Base-by-base conservation (phyloP, 2,113 vertebrate species). In the Barbus barbus region DNA sequence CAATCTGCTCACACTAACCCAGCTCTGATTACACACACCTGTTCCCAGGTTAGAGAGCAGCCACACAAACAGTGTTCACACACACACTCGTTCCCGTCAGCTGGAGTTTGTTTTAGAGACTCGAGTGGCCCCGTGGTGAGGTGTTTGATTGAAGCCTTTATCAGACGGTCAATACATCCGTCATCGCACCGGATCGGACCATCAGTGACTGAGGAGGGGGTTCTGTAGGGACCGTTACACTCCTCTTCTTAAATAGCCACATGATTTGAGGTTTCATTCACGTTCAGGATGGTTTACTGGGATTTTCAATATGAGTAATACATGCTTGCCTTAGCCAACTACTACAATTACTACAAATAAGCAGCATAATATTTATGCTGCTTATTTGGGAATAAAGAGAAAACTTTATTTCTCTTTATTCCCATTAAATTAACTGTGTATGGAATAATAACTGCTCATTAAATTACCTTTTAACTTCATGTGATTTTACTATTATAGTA, bases 51-150 rank as follows among this genome's bases (percentile, higher is more conserved):
- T 74, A 67, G 53, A 60, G 81, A 13, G 69, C 72, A 77, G 31
- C 38, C 53, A 81, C 72, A 84, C 41, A 81, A 31, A 84, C 60
- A 85, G 51, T 81, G 61, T 78, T 78, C 31, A 78, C 72, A 86
- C 80, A 86, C 76, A 83, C 61, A 85, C 69, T 76, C 14, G 16
- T 28, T 33, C 31, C 20, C 26, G 20, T 78, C 48, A 67, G 51
- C 67, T 60, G 18, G 56, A 41, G 76, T 88, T 85, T 85, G 83
- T 81, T 88, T 85, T 86, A 51, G 83, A 83, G 75, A 81, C 86
- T 81, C 33, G 58, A 81, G 65, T 31, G 53, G 56, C 79, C n/a
- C 53, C 44, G 46, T 75, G 76, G 46, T 79, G 83, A 58, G 69
- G 72, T 82, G 76, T 85, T 80, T 60, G 74, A 85, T 60, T 31